Percentiles rank a stretch among this genome's conserved stretches.
Evolutionary conservation across 2,888 invertebrate species (phyloP).

Genomic region (Oscheius sp.): DNA sequence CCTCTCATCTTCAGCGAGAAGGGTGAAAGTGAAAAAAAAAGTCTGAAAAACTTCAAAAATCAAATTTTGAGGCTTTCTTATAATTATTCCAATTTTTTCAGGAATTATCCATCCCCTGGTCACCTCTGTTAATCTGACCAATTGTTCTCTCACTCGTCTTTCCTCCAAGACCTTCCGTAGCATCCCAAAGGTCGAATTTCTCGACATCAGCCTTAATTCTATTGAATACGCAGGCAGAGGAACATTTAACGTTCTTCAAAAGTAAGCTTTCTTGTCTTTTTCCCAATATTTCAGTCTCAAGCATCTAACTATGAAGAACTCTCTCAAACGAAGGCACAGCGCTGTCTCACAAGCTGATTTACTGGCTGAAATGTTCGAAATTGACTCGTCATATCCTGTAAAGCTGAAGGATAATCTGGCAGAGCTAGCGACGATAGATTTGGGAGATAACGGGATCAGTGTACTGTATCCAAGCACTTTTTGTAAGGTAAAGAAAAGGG

Average conservation of each 20-base stretch:
- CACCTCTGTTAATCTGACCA: constrained; percentile 1
- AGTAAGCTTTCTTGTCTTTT: constrained; percentile 4
- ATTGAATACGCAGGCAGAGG: constrained; percentile 12
- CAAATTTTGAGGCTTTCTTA: neutral
- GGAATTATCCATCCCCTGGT: neutral
- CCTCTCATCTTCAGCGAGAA: neutral
- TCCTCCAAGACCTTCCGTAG: constrained; percentile 4
- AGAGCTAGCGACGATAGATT: neutral
- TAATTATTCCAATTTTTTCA: neutral
- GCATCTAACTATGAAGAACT: constrained; percentile 1
- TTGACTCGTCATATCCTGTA: too few species aligned
- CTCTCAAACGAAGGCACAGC: neutral
- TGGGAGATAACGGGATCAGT: constrained; percentile 4
- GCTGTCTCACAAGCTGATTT: constrained; percentile 5
- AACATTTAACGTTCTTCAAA: neutral
- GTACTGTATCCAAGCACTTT: constrained; percentile 17
- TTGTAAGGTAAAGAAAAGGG: too few species aligned
- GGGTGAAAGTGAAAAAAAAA: neutral
- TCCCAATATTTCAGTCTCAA: constrained; percentile 1
- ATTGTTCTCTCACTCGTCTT: constrained; percentile 21
- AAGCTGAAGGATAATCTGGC: constrained; percentile 14
- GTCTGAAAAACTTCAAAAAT: neutral
- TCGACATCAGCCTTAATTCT: neutral
- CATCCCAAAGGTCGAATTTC: constrained; percentile 8
- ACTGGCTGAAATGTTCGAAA: constrained; percentile 20